A percentile compares a stretch with the other conserved stretches of the same genome.
phyloP scores from a whole-genome alignment of 2,888 invertebrate genomes.

The Gastracanthus pulcherrimus region DNA sequence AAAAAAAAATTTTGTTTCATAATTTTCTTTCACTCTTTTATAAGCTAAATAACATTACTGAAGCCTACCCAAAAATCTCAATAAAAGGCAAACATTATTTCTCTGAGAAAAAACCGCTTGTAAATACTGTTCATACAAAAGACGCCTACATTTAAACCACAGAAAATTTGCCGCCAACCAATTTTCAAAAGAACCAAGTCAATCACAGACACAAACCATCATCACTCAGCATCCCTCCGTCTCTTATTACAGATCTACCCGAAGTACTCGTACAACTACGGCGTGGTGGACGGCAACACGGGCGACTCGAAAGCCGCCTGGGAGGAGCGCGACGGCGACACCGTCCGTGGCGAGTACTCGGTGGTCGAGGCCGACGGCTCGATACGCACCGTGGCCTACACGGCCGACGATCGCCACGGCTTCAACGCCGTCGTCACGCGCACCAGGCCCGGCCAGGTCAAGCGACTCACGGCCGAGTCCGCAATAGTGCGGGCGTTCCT shows the following conservation, averaged over 20 bases:
- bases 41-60: no score
- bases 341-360: constrained; percentile 71
- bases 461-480: constrained; percentile 60
- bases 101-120: no score
- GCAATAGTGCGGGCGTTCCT: constrained; percentile 56
- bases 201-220: no score
- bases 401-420: constrained; percentile 69
- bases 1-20: no score
- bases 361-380: constrained; percentile 71
- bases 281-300: constrained; percentile 70
- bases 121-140: no score
- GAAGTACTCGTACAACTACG: constrained; percentile 71
- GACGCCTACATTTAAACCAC: no score
- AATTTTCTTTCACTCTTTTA: no score
- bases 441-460: constrained; percentile 48
- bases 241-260: constrained; percentile 60
- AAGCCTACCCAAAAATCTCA: no score
- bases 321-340: constrained; percentile 71
- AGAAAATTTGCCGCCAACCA: no score
- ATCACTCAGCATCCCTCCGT: no score
- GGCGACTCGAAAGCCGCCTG: constrained; percentile 72
- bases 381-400: constrained; percentile 70
- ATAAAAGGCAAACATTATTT: no score
- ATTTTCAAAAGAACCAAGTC: no score
- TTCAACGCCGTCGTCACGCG: constrained; percentile 71